Evolutionary conservation across 2,797 vertebrate species (phyloP).

Genomic region (Fundulus diaphanus): DNA sequence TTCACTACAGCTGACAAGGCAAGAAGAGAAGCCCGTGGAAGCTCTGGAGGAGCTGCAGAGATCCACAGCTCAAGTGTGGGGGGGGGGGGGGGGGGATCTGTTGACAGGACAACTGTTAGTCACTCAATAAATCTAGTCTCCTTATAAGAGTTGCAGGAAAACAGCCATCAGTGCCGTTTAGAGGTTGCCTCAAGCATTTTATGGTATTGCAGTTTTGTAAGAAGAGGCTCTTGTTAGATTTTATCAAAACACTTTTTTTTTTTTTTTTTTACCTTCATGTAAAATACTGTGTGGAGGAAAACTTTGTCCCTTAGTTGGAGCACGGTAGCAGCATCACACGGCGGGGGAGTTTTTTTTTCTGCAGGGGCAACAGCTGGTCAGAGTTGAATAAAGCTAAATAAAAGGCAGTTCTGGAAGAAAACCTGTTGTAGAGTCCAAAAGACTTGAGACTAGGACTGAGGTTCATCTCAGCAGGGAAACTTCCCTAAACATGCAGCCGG

Average conservation of each 20-base stretch:
- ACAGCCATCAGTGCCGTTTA: too few species aligned
- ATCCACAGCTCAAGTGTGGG: not conserved
- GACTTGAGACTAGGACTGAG: too few species aligned
- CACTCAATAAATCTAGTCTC: too few species aligned
- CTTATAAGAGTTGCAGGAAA: not conserved
- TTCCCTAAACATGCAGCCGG: too few species aligned
- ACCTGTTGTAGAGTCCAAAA: not conserved
- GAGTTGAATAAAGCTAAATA: not conserved
- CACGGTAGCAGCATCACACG: too few species aligned
- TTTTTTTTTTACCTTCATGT: too few species aligned
- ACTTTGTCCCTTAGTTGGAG: too few species aligned
- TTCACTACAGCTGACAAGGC: too few species aligned
- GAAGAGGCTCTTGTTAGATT: too few species aligned
- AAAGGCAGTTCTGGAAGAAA: not conserved
- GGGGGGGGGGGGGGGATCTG: not conserved
- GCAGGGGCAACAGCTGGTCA: not conserved
- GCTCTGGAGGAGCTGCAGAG: not conserved
- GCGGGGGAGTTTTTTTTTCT: not conserved
- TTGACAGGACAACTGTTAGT: too few species aligned
- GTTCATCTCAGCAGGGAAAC: too few species aligned
- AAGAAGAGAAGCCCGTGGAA: not conserved
- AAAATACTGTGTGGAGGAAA: too few species aligned
- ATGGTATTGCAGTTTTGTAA: not conserved
- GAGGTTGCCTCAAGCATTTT: not conserved
- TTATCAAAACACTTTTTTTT: not conserved